Evolutionary conservation across 2,113 vertebrate genomes (phyloP), one percentile per base, ranked within the genome.

Genomic region (Aptenodytes forsteri): DNA sequence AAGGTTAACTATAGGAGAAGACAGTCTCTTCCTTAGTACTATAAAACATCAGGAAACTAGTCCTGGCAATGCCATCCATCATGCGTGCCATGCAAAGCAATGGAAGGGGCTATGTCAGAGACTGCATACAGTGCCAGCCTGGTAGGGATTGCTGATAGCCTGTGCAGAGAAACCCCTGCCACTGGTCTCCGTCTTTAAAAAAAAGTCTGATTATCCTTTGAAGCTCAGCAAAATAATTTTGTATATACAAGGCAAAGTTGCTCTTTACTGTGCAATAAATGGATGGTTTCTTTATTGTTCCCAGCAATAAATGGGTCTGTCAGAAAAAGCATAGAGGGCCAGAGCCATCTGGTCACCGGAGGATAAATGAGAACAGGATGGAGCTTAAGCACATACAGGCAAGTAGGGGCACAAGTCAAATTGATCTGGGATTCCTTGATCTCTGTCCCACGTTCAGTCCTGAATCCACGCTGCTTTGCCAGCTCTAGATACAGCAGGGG

Each of bases 401-500:
- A 73, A 71, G 32, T 13, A 81, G 25, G 27, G 18, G 9, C 2
- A 2, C 29, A 77, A 52, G 14, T 2, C 11, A 6, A 19, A 81
- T 1, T 25, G 52, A 81, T 44, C 21, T 66, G 59, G 7, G 46
- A 84, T 64, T 93, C 40, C 55, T 6, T 50, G 26, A 46, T 59
- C 54, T 66, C 55, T 70, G 27, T 56, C 54, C 7, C 50, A 62
- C 1, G 0, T 62, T 78, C 77, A 78, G 17, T 25, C 65, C 65
- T 42, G 42, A 78, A 62, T 22, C 55, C 23, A 65, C 1, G 0
- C 40, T 70, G 40, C 34, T 50, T 83, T 0, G 0, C 32, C 36
- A 47, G 20, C 40, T 91, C 61, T n/a, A 67, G 52, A 80, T 32
- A 38, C 25, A n/a, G 4, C 0, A 0, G 4, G 14, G 15, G 22